Base-by-base conservation (phyloP, 2,888 invertebrate species). In the Crioceris asparagi region DNA sequence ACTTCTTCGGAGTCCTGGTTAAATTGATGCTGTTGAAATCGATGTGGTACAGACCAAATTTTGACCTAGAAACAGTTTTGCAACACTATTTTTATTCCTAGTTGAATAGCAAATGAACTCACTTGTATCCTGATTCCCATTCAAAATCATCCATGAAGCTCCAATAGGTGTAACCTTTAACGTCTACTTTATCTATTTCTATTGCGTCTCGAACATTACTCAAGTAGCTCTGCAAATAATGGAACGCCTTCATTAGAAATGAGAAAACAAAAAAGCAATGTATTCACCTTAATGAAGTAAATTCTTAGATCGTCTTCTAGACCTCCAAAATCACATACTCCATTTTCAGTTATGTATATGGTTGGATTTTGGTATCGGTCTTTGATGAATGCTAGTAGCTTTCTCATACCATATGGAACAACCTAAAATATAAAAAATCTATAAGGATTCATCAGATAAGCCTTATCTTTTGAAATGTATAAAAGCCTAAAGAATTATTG, bases 11-110 rank as follows among this genome's bases (percentile, higher is more conserved):
- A 6, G 33, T 33, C 12, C 21, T 33, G 12, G 21, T 15, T 23
- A 21, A 12, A n/a, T 14, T 14, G 8, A 8, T 14, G 23, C 15
- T 33, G 10, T 15, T 23, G 33, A 33, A 33, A 14, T 25, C 17
- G 7, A 33, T 25, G 12, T 23, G 14, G 23, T 33, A 33, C n/a
- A 33, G 17, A 7, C 33, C 33, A 21, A 33, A 25, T 30, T 44
- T 44, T 16, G 37, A 35, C 16, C 44, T 44, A 30, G 10, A 40
- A 38, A n/a, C 18, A 12, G 3, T n/a, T 29, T 32, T 18, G 17
- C 18, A 10, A 17, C 2, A 32, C n/a, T 1, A 12, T 14, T 17
- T 14, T 6, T n/a, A 32, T 32, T 18, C 17, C 3, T 16, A 17
- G 10, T 21, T 21, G 10, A 6, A 21, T 21, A 10, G 18, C 15